phyloP scores from a whole-genome alignment of 1,140 invertebrate genomes.

The Drosophila ironensis region DNA sequence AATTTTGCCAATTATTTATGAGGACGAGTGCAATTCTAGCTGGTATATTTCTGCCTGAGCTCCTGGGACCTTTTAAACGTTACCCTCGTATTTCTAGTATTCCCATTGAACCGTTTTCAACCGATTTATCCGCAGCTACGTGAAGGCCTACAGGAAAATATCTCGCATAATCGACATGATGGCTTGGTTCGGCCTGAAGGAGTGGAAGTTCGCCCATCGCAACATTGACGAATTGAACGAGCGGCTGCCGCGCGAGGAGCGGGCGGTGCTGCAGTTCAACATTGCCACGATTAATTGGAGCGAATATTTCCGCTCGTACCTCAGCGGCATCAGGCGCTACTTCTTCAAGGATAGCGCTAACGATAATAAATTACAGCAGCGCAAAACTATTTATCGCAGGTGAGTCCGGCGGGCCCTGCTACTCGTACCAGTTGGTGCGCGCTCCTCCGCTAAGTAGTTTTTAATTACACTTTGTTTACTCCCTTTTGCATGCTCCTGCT shows the following conservation, averaged over 20 bases:
- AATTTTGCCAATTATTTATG: conserved; percentile 56
- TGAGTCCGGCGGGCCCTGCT: conserved; percentile 46
- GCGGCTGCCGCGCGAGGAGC: conserved; percentile 54
- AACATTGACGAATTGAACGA: conserved; percentile 81
- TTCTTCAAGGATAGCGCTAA: conserved; percentile 83
- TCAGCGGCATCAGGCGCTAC: conserved; percentile 84
- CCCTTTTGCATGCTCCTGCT: conserved; percentile 35
- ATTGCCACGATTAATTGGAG: conserved; percentile 84
- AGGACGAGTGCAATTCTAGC: background rate
- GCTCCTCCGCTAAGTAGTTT: conserved; percentile 67
- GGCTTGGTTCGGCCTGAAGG: conserved; percentile 81
- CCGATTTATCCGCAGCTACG: conserved; percentile 44
- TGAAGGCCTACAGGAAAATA: conserved; percentile 76
- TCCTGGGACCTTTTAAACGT: no score
- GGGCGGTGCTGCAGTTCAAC: conserved; percentile 80
- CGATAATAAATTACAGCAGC: conserved; percentile 78
- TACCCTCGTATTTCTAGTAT: no score
- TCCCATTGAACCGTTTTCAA: no score
- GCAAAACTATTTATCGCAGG: conserved; percentile 81
- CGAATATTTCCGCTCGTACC: conserved; percentile 84
- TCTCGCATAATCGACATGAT: conserved; percentile 81
- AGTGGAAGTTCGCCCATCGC: conserved; percentile 78
- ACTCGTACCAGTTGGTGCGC: background rate
- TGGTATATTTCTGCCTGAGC: background rate
- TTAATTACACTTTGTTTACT: conserved; percentile 81